Evolutionary conservation across 2,797 vertebrate genomes (phyloP), one percentile per base, ranked within the genome.

Genomic region (Catharus ustulatus): DNA sequence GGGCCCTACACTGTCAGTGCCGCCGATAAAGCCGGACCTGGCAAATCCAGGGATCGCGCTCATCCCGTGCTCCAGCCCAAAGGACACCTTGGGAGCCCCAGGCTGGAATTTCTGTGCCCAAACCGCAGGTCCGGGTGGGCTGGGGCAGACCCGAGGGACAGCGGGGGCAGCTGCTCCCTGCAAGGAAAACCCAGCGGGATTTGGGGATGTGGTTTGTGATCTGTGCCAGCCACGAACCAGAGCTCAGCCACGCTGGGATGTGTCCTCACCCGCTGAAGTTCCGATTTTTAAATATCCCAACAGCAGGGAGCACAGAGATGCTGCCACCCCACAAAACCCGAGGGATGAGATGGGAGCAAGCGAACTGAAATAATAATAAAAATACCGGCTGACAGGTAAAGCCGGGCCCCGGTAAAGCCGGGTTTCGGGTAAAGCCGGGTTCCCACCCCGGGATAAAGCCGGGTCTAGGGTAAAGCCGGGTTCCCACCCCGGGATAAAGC

Each of bases 1-100:
- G 40, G 38, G 8, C 48, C 48, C 24, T 49, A 3, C 24, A 15
- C 94, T 97, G 97, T 97, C 98, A 94, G 64, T 11, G 89, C 94
- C 46, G 97, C 93, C 24, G 87, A 91, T 91, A 93, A 90, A 78
- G 87, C 86, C 45, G 43, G 90, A 94, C 72, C 38, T 6, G 84
- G 81, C 87, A 48, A 46, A 10, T 3, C 13, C 46, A 0, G n/a
- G 11, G 43, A 71, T 57, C 2, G 8, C 2, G 19, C 78, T 11
- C 8, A 51, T 72, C 6, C 54, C 45, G 67, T 9, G 67, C 40
- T 11, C 3, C 74, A 8, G 71, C 71, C 12, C 3, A 9, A 0
- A 15, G 24, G 45, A 36, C 17, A 52, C 51, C 40, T 29, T 6
- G 43, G 30, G 10, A 55, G 26, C 34, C 71, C 42, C 13, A 1